These are phyloP conservation scores for Fabriciana adippe DNA, from an alignment of 2,888 invertebrate genomes.

Conservation along the genomic window DNA sequence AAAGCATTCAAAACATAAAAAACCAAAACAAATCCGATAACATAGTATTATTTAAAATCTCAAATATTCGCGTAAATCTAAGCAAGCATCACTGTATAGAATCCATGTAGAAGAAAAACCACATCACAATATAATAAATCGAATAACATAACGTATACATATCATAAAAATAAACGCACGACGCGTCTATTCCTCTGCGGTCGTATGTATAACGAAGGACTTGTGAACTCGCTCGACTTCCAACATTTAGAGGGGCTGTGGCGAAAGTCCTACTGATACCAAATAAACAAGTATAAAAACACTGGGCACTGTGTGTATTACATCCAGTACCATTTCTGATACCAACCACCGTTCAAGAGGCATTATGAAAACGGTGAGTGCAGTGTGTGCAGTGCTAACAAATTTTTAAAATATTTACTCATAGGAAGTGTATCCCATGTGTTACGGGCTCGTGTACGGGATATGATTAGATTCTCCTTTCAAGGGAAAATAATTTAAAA, in stretches of 20 bases:
- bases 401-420: conserved; percentile 70
- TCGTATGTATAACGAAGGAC: conserved; percentile 73
- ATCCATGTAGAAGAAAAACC: too few species aligned
- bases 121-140: background rate
- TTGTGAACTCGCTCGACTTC: conserved; percentile 55
- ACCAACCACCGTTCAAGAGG: conserved; percentile 75
- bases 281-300: conserved; percentile 81
- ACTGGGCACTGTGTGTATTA: conserved; percentile 61
- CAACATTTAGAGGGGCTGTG: conserved; percentile 67
- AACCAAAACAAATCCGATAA: too few species aligned
- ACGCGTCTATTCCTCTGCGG: conserved; percentile 65
- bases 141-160: background rate
- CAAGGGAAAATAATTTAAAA: too few species aligned
- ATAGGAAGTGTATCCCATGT: conserved; percentile 44
- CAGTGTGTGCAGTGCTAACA: conserved; percentile 58
- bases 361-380: conserved; percentile 81
- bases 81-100: too few species aligned
- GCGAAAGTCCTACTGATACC: conserved; percentile 72
- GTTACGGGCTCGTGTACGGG: conserved; percentile 55
- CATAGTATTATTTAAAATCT: too few species aligned
- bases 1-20: too few species aligned
- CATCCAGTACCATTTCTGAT: conserved; percentile 80
- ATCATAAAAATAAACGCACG: conserved; percentile 52
- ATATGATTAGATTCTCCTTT: background rate
- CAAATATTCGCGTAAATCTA: too few species aligned